Evolutionary conservation across 2,888 invertebrate genomes (phyloP).

Genomic region (Tipula unca): DNA sequence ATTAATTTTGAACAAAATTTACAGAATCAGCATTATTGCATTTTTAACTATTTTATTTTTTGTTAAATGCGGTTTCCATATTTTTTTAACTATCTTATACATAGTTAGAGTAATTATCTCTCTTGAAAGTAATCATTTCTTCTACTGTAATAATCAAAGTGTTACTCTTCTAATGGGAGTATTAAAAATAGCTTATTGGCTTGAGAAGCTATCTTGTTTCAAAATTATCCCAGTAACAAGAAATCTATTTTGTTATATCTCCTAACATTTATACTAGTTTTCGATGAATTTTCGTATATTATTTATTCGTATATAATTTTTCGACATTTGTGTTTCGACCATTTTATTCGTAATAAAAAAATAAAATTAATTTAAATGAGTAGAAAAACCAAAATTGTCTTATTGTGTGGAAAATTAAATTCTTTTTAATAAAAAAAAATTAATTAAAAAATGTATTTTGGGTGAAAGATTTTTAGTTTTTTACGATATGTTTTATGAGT

Average conservation of each 20-base stretch:
- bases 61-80: too few relatives aligned
- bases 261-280: neutral
- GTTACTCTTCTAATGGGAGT: too few relatives aligned
- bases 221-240: too few relatives aligned
- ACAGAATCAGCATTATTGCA: too few relatives aligned
- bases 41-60: too few relatives aligned
- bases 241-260: neutral
- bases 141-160: too few relatives aligned
- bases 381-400: neutral
- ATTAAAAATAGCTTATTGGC: too few relatives aligned
- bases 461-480: neutral
- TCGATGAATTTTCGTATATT: neutral
- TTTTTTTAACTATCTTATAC: too few relatives aligned
- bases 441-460: neutral
- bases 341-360: neutral
- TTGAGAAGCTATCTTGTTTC: too few relatives aligned
- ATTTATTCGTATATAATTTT: neutral
- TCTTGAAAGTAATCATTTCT: too few relatives aligned
- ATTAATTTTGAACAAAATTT: too few relatives aligned
- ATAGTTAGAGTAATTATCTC: too few relatives aligned
- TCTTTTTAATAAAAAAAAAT: neutral
- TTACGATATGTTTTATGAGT: neutral
- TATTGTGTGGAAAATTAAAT: conserved; percentile 2
- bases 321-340: neutral
- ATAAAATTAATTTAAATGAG: neutral